These are phyloP conservation scores for Heliconius melpomene DNA, from an alignment of 1,140 invertebrate species.

Conservation along the genomic window DNA sequence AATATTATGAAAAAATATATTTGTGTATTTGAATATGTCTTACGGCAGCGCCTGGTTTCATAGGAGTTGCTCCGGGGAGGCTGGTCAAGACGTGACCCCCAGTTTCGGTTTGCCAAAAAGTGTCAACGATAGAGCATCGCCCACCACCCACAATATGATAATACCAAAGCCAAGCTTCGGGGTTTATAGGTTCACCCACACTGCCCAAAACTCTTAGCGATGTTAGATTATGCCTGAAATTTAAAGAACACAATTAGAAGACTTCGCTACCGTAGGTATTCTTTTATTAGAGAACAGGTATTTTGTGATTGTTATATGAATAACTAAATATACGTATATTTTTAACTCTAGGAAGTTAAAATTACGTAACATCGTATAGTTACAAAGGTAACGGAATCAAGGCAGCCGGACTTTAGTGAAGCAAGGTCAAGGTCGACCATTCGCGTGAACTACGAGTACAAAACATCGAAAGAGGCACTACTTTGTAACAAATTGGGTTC, in stretches of 20 bases:
- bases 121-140: constrained; percentile 96
- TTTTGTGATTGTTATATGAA: background rate
- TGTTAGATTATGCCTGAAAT: constrained; percentile 82
- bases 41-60: constrained; percentile 98
- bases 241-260: background rate
- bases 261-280: too few relatives aligned
- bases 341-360: background rate
- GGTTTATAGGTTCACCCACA: constrained; percentile 98
- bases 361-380: background rate
- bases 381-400: background rate
- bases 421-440: background rate
- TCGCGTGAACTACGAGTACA: background rate
- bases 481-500: background rate
- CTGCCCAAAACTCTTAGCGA: constrained; percentile 93
- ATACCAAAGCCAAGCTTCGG: constrained; percentile 99
- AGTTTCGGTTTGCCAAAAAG: constrained; percentile 99
- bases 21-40: constrained; percentile 57
- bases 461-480: background rate
- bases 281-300: background rate
- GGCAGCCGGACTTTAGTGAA: background rate
- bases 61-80: constrained; percentile 95
- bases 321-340: background rate
- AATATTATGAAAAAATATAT: too few relatives aligned
- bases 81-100: constrained; percentile 97
- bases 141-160: constrained; percentile 91